Percentiles rank a stretch among this genome's conserved stretches.
Evolutionary conservation across 64 coral and sea anemone genomes (phyloP).

Genomic region (Trachythela sp.): DNA sequence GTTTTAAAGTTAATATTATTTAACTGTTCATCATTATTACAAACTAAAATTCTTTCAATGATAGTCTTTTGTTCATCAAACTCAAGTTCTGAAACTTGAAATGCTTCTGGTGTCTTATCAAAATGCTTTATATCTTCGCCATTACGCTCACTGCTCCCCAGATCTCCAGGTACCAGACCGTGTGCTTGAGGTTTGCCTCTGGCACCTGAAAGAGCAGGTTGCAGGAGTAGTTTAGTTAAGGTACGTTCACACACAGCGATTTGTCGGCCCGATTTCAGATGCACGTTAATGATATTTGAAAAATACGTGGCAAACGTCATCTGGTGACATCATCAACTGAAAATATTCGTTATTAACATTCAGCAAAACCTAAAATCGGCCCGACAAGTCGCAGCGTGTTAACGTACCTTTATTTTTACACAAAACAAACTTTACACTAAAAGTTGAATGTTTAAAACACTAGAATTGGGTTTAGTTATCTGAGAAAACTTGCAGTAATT

Average conservation of each 20-base stretch:
- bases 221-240: not conserved
- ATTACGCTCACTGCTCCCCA: not conserved
- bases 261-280: too few relatives aligned
- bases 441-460: too few relatives aligned
- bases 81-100: not conserved
- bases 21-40: not conserved
- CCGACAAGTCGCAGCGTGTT: too few relatives aligned
- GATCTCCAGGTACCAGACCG: not conserved
- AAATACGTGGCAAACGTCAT: too few relatives aligned
- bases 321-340: too few relatives aligned
- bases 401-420: not conserved
- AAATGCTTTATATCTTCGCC: not conserved
- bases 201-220: not conserved
- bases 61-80: not conserved
- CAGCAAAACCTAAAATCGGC: too few relatives aligned
- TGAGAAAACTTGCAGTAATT: too few relatives aligned
- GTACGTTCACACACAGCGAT: too few relatives aligned
- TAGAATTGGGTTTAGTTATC: too few relatives aligned
- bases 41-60: not conserved
- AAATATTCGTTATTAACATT: too few relatives aligned
- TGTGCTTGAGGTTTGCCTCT: not conserved
- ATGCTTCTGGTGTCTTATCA: not conserved
- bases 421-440: too few relatives aligned
- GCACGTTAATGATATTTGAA: too few relatives aligned
- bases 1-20: not conserved